These are phyloP conservation scores for Zoroaster sp. DNA, from an alignment of 53 echinoderm and acorn worm species.

Conservation along the genomic window DNA sequence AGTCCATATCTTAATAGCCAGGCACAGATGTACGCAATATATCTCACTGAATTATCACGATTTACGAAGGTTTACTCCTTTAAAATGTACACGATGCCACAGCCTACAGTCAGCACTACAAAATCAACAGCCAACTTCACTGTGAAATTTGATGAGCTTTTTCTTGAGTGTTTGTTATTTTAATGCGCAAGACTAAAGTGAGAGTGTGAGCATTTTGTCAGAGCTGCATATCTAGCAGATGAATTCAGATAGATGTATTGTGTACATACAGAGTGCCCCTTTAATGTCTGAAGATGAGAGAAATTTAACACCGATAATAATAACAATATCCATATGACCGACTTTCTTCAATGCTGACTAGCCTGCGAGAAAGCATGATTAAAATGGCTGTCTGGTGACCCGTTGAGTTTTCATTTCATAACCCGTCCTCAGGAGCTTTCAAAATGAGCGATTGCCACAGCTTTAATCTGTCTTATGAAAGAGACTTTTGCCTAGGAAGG, in stretches of 20 bases:
- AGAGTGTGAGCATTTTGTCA: background rate
- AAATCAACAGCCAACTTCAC: background rate
- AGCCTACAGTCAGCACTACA: background rate
- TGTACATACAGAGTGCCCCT: background rate
- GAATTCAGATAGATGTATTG: background rate
- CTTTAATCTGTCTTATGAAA: background rate
- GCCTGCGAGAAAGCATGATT: slow-evolving; percentile 34
- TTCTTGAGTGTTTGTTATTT: background rate
- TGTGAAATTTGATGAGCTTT: background rate
- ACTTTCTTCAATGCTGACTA: background rate
- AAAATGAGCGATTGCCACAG: background rate
- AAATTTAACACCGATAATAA: slow-evolving; percentile 18
- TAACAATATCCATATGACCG: background rate
- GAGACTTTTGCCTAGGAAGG: background rate
- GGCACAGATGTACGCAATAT: background rate
- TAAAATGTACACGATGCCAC: background rate
- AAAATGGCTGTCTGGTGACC: slow-evolving; percentile 34
- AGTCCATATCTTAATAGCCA: background rate
- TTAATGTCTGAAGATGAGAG: slow-evolving; percentile 9
- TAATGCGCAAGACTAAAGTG: background rate
- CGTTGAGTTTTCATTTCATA: background rate
- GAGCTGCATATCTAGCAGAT: background rate
- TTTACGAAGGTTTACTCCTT: background rate
- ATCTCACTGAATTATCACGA: background rate
- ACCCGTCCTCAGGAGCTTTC: background rate